These are phyloP conservation scores for Amblyraja radiata DNA, from an alignment of 2,797 vertebrate genomes.

Conservation along the genomic window DNA sequence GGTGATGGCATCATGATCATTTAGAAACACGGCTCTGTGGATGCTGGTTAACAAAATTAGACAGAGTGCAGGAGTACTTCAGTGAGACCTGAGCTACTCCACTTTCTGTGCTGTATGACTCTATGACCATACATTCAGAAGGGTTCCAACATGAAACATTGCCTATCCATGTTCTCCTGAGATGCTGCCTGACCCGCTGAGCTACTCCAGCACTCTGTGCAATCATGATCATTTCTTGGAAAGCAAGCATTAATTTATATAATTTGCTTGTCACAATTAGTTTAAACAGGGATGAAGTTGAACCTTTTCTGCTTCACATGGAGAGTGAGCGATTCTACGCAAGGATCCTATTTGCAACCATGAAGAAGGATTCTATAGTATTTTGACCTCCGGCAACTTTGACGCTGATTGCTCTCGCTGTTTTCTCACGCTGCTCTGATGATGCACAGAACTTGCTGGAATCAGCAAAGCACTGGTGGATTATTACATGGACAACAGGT, in stretches of 20 bases:
- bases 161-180: too few species aligned
- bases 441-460: background rate
- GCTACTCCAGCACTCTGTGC: too few species aligned
- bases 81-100: too few species aligned
- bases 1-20: too few species aligned
- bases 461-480: background rate
- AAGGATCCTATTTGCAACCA: background rate
- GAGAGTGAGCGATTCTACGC: background rate
- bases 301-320: background rate
- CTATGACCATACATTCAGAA: too few species aligned
- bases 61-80: too few species aligned
- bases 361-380: background rate
- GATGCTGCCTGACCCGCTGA: too few species aligned
- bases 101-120: too few species aligned
- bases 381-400: background rate
- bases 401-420: too few species aligned
- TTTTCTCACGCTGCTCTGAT: background rate
- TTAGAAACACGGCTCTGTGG: too few species aligned
- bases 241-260: background rate
- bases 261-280: background rate
- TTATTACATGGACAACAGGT: background rate
- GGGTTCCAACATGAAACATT: too few species aligned
- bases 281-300: background rate
- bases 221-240: background rate
- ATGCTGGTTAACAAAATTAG: too few species aligned